Conservation (phyloP, 1,140 invertebrate species). For the Acyrthosiphon pisum region DNA sequence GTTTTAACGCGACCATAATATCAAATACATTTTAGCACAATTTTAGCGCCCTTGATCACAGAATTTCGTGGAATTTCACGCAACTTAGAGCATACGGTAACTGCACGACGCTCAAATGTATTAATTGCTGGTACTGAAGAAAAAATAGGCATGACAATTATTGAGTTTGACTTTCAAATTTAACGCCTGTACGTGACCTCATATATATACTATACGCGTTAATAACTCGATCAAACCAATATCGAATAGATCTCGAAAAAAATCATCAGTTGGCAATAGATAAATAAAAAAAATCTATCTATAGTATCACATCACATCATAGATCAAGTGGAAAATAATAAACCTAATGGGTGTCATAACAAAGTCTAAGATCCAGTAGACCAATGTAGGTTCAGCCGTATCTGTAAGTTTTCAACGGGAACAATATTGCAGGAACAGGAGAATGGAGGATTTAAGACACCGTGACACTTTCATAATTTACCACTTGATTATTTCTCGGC, state of each 20-base stretch:
- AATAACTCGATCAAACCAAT: background rate
- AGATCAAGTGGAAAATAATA: background rate
- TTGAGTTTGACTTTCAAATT: background rate
- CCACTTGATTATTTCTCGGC: constrained; percentile 1
- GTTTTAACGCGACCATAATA: background rate
- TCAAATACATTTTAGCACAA: background rate
- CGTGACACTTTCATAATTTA: constrained; percentile 8
- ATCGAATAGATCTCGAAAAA: background rate
- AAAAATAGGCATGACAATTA: background rate
- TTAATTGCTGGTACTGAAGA: background rate
- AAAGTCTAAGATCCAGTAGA: background rate
- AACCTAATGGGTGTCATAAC: background rate
- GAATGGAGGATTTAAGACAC: background rate
- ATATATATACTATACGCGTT: background rate
- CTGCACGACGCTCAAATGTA: background rate
- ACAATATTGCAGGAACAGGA: background rate
- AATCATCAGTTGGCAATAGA: background rate
- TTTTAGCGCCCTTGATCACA: background rate
- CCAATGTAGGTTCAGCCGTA: background rate
- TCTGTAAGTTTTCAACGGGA: background rate
- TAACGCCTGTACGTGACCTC: background rate
- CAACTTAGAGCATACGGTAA: background rate
- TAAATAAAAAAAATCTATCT: background rate
- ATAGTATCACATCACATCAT: background rate
- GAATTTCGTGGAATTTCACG: background rate